These are phyloP conservation scores for Rissa tridactyla DNA, from an alignment of 2,113 vertebrate genomes.

Conservation along the genomic window DNA sequence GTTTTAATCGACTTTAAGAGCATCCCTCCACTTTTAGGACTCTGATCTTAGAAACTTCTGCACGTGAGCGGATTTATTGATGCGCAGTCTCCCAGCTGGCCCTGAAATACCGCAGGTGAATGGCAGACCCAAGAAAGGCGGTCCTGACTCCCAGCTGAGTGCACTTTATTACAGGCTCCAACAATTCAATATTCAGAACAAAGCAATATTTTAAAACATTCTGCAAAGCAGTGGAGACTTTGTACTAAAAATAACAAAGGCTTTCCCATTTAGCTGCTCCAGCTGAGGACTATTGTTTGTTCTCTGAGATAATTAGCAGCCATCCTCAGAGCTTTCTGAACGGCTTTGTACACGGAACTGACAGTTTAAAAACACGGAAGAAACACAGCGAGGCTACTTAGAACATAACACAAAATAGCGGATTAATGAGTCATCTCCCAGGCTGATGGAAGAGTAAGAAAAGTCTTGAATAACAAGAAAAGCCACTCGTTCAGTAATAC, in stretches of 20 bases:
- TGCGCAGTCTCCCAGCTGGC: not conserved
- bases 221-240: not conserved
- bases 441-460: not conserved
- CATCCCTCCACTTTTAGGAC: not conserved
- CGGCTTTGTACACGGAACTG: not conserved
- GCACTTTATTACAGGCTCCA: not conserved
- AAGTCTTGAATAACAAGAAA: not conserved
- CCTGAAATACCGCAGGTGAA: not conserved
- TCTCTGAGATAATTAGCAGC: slow-evolving; percentile 27
- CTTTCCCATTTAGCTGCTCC: not conserved
- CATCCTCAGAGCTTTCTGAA: not conserved
- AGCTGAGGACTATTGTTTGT: slow-evolving; percentile 35
- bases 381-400: not conserved
- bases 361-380: not conserved
- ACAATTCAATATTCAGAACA: slow-evolving; percentile 8
- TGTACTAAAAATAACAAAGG: slow-evolving; percentile 31
- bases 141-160: not conserved
- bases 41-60: not conserved
- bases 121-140: not conserved
- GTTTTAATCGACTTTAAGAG: not conserved
- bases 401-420: not conserved
- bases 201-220: not conserved
- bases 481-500: not conserved
- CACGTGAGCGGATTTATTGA: not conserved
- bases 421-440: not conserved